phyloP scores from a whole-genome alignment of 1,140 invertebrate genomes.

The Cherax destructor region DNA sequence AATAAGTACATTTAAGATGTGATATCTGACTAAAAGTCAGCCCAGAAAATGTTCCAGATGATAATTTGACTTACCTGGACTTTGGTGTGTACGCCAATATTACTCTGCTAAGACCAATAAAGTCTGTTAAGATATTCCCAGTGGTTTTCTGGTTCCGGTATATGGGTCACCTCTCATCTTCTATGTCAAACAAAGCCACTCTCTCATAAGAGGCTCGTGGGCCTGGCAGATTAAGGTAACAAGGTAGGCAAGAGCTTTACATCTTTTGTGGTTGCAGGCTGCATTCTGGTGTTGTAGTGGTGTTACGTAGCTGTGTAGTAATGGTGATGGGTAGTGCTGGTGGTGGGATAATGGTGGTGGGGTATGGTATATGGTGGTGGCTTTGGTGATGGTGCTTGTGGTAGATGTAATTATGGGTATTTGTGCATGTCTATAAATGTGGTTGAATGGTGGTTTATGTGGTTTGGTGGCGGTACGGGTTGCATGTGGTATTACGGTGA shows the following conservation, averaged over 20 bases:
- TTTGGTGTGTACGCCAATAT: constrained; percentile 68
- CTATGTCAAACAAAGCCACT: constrained; percentile 68
- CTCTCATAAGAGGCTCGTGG: constrained; percentile 68
- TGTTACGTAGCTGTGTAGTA: constrained; percentile 44
- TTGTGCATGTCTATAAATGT: constrained; percentile 48
- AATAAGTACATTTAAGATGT: constrained; percentile 54
- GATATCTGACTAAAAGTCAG: constrained; percentile 52
- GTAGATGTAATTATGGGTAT: constrained; percentile 18
- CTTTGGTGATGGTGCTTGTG: constrained; percentile 49
- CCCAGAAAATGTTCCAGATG: constrained; percentile 68
- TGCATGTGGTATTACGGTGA: constrained; percentile 60
- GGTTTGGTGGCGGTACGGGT: constrained; percentile 49
- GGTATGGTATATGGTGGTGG: constrained; percentile 26
- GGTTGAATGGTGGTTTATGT: constrained; percentile 41
- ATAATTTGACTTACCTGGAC: constrained; percentile 65
- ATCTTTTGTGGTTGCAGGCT: constrained; percentile 69
- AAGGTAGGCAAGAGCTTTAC: constrained; percentile 70
- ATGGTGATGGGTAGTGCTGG: constrained; percentile 26
- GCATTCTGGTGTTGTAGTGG: constrained; percentile 66
- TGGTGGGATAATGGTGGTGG: constrained; percentile 1
- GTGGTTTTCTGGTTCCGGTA: constrained; percentile 69
- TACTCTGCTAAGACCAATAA: constrained; percentile 68
- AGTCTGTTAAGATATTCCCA: constrained; percentile 69
- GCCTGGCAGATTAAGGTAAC: constrained; percentile 69
- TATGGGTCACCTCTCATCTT: constrained; percentile 69